Evolutionary conservation across 1,140 invertebrate species (phyloP), one percentile per base, ranked within the genome.

Genomic region (Platyura marginata): DNA sequence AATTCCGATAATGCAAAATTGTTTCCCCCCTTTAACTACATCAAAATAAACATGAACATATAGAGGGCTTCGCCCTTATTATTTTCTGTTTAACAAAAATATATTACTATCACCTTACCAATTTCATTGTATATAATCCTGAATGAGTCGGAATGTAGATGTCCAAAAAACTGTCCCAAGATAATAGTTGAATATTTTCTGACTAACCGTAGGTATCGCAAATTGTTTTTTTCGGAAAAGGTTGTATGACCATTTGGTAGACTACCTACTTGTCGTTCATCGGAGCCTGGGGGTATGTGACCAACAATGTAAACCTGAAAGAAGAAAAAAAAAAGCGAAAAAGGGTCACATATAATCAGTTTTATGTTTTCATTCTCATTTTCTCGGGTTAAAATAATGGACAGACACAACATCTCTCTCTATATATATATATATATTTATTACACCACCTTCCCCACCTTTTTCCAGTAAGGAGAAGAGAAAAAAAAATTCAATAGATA

Each of bases 111-210:
- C 13, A 8, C 13, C 56, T 59, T 66, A 81, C 74, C 72, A 54
- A 69, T 69, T 47, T 80, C 75, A 56, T 75, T 77, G 63, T 87
- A 87, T 51, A 88, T 77, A 23, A 91, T 68, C 6, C 85, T 67
- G 57, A 93, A 93, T 1, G 85, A 83, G 59, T 93, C 89, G 11
- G 81, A 85, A 62, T 94, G 90, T 44, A 85, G 71, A 57, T 93
- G 87, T 2, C 88, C 89, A 52, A 90, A 93, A 63, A 93, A 90
- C 62, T 93, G 89, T 21, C 85, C 88, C 9, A 79, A 75, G 45
- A 93, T 92, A 42, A 86, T 81, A 42, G 72, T 64, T 10, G 79
- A 70, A 55, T 81, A 81, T 45, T 73, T 72, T 10, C 76, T 67
- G 1, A 92, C 72, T 45, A 81, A 61, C 38, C 77, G 64, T 20